Conservation (phyloP, 2,888 invertebrate genomes). For the Teleogryllus oceanicus region DNA sequence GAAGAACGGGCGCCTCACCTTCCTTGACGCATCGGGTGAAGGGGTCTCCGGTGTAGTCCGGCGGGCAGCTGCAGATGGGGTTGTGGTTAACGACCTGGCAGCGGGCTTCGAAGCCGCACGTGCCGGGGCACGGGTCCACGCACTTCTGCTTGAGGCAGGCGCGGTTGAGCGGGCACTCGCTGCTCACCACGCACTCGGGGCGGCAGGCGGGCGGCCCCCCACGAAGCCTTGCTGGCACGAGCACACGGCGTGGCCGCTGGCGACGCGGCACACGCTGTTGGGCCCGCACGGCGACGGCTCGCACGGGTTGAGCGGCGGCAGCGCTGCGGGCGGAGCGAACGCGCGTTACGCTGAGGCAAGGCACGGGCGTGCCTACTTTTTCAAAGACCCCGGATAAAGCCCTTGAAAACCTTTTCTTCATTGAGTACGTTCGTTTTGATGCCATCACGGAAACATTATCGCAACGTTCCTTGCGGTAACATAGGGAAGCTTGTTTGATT, state of each 20-base stretch:
- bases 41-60: constrained; percentile 58
- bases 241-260: constrained; percentile 58
- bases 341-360: too few relatives aligned
- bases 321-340: too few relatives aligned
- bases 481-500: too few relatives aligned
- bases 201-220: constrained; percentile 58
- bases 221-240: constrained; percentile 59
- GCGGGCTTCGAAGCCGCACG: constrained; percentile 57
- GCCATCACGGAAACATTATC: too few relatives aligned
- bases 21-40: constrained; percentile 54
- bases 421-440: too few relatives aligned
- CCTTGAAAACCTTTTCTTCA: too few relatives aligned
- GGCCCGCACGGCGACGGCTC: constrained; percentile 61
- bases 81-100: constrained; percentile 61
- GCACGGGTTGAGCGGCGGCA: constrained; percentile 51
- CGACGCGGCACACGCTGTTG: constrained; percentile 57
- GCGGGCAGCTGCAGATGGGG: constrained; percentile 62
- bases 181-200: constrained; percentile 59
- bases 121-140: constrained; percentile 59
- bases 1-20: constrained; percentile 42
- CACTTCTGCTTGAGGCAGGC: constrained; percentile 64
- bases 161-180: constrained; percentile 58
- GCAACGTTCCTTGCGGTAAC: too few relatives aligned
- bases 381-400: too few relatives aligned
- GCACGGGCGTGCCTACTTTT: too few relatives aligned